Conservation (phyloP, 1,140 invertebrate genomes). For the Carposina sasakii region DNA sequence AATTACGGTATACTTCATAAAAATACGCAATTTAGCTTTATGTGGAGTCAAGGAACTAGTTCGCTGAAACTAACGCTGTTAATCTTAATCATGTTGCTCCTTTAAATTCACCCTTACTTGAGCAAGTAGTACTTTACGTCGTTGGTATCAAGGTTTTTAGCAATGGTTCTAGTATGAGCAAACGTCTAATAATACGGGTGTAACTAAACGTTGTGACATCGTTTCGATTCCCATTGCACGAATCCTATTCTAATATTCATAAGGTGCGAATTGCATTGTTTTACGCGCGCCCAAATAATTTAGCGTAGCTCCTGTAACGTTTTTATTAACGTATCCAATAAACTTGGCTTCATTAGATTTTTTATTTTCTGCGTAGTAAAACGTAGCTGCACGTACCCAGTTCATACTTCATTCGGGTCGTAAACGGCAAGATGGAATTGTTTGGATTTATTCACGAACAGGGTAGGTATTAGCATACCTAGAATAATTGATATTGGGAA, state of each 20-base stretch:
- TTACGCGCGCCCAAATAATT: too few species aligned
- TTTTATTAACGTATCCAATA: conserved; percentile 39
- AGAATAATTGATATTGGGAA: too few species aligned
- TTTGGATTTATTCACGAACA: conserved; percentile 31
- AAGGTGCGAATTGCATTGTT: conserved; percentile 21
- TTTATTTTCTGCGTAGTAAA: conserved; percentile 38
- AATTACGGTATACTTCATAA: too few species aligned
- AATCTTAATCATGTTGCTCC: too few species aligned
- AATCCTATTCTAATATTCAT: conserved; percentile 18
- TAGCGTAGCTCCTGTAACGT: conserved; percentile 26
- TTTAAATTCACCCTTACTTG: too few species aligned
- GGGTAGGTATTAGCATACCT: too few species aligned
- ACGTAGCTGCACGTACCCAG: conserved; percentile 24
- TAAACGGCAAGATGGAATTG: conserved; percentile 29
- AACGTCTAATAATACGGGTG: neutral
- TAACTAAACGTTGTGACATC: neutral
- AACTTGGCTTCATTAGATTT: conserved; percentile 36
- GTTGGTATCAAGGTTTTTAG: too few species aligned
- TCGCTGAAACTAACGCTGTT: too few species aligned
- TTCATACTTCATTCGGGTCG: conserved; percentile 37
- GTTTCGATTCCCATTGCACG: too few species aligned
- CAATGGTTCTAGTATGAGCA: neutral
- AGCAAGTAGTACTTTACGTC: too few species aligned
- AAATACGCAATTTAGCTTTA: too few species aligned
- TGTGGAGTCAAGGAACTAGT: too few species aligned